Percentiles rank a stretch among this genome's conserved stretches.
phyloP scores from a whole-genome alignment of 2,113 vertebrate species.

The Acinonyx jubatus region DNA sequence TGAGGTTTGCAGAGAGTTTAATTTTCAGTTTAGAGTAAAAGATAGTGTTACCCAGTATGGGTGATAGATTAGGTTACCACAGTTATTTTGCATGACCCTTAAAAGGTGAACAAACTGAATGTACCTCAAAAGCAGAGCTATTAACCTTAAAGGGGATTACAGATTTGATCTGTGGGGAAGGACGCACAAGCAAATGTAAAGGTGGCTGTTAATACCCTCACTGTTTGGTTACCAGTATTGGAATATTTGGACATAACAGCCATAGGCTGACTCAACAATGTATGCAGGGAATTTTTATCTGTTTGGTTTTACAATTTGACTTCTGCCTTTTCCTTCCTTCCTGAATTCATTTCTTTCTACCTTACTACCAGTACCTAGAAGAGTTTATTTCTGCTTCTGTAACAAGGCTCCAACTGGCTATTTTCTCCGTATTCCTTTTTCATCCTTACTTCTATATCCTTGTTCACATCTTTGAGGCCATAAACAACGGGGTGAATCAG shows the following conservation, averaged over 20 bases:
- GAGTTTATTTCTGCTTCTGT: neutral
- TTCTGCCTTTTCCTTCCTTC: neutral
- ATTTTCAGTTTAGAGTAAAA: constrained; percentile 61
- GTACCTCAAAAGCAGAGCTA: neutral
- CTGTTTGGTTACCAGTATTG: neutral
- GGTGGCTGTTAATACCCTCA: neutral
- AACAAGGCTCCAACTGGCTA: neutral
- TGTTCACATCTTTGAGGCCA: neutral
- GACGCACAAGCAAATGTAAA: neutral
- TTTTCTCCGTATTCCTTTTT: neutral
- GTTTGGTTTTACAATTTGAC: neutral
- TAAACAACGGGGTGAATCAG: neutral
- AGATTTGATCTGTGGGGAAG: neutral
- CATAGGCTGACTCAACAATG: neutral
- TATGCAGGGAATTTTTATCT: neutral
- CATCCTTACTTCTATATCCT: neutral
- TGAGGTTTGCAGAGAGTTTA: constrained; percentile 45
- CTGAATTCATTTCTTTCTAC: neutral
- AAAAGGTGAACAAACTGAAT: constrained; percentile 38
- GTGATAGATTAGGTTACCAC: constrained; percentile 45
- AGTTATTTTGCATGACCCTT: neutral
- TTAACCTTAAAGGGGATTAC: constrained; percentile 19
- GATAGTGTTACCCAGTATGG: neutral
- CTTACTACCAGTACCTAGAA: neutral
- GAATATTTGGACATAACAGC: neutral